phyloP scores from a whole-genome alignment of 2,113 vertebrate genomes.

The Egretta garzetta region DNA sequence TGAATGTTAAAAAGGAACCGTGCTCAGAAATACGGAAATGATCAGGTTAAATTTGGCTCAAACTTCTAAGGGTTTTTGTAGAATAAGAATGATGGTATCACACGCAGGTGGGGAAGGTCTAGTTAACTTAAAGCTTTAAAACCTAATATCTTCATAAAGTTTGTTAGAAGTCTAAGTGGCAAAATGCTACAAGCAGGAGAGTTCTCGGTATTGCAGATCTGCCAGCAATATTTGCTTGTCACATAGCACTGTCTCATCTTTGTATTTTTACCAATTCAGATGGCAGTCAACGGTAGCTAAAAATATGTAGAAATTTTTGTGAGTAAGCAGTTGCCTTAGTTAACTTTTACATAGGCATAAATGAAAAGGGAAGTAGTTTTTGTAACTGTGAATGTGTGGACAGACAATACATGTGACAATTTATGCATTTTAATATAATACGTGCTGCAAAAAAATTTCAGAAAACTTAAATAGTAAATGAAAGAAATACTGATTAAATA shows the following conservation, averaged over 20 bases:
- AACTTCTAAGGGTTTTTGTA: not conserved
- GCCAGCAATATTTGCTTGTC: not conserved
- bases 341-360: conserved; percentile 13
- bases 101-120: not conserved
- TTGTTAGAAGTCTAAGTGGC: not conserved
- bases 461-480: not conserved
- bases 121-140: not conserved
- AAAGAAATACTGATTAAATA: not conserved
- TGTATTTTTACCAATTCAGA: conserved; percentile 9
- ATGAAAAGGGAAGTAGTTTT: conserved; percentile 33
- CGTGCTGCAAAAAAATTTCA: not conserved
- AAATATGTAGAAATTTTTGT: conserved; percentile 29
- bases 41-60: not conserved
- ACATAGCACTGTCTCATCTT: not conserved
- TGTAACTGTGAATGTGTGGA: not conserved
- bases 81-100: not conserved
- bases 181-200: not conserved
- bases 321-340: conserved; percentile 33
- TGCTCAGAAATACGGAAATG: not conserved
- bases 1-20: conserved; percentile 32
- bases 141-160: not conserved
- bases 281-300: conserved; percentile 2
- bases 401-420: not conserved
- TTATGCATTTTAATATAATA: not conserved
- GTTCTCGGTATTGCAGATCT: not conserved